These are phyloP conservation scores for Molossus alvarezi DNA, from an alignment of 2,797 vertebrate genomes.

Conservation along the genomic window DNA sequence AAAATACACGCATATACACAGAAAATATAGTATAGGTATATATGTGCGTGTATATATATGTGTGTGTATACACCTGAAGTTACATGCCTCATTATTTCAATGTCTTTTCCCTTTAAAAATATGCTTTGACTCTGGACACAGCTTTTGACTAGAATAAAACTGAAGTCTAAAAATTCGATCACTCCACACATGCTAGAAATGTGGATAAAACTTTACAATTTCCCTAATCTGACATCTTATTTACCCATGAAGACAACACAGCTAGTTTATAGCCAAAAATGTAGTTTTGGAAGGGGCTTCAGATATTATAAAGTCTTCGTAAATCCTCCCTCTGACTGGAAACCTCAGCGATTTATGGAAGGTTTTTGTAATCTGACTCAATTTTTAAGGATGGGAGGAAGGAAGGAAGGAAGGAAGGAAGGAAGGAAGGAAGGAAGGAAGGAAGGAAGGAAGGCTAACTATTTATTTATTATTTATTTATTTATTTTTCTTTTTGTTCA, in stretches of 20 bases:
- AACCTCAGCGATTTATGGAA: constrained; percentile 22
- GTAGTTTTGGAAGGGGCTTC: constrained; percentile 1
- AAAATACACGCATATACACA: neutral
- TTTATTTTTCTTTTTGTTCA: too few relatives aligned
- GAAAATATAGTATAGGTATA: neutral
- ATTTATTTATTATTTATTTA: too few relatives aligned
- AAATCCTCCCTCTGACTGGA: constrained; percentile 12
- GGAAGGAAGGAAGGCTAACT: neutral
- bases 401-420: constrained; percentile 42
- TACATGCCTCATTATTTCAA: neutral
- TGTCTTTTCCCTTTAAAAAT: neutral
- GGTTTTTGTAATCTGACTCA: constrained; percentile 5
- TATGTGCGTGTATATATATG: neutral
- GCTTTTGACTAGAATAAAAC: neutral
- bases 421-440: neutral
- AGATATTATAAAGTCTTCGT: neutral
- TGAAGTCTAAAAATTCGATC: neutral
- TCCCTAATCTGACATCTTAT: neutral
- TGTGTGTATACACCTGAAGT: neutral
- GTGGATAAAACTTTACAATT: neutral
- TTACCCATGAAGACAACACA: neutral
- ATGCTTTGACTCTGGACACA: neutral
- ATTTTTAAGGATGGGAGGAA: neutral
- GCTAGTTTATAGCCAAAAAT: neutral
- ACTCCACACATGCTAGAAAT: neutral